These are phyloP conservation scores for Lithophane socia DNA, from an alignment of 2,888 invertebrate genomes.

Conservation along the genomic window DNA sequence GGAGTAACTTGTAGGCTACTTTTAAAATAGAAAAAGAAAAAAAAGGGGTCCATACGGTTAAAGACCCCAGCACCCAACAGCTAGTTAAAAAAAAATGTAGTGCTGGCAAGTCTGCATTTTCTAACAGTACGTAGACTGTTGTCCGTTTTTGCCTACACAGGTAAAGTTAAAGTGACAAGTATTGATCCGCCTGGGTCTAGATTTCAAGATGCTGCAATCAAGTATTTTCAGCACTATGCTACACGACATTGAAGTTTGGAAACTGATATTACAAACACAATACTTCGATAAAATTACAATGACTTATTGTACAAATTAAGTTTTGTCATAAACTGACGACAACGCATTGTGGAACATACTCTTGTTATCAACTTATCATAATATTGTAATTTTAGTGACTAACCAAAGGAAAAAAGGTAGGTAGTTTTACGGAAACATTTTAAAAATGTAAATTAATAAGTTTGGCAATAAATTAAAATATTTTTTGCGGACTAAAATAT, in stretches of 20 bases:
- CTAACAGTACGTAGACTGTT: not conserved
- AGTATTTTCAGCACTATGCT: not conserved
- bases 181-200: not conserved
- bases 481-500: not conserved
- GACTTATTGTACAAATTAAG: not conserved
- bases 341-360: not conserved
- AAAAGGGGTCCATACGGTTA: no score
- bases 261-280: conserved; percentile 13
- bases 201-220: not conserved
- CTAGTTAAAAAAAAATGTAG: no score
- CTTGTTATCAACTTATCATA: not conserved
- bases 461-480: not conserved
- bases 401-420: no score
- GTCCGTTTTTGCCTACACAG: not conserved
- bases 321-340: conserved; percentile 6
- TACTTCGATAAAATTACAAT: conserved; percentile 3
- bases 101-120: not conserved
- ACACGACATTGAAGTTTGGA: not conserved
- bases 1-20: no score
- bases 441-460: not conserved
- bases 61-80: no score
- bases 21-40: no score
- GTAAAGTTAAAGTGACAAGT: not conserved
- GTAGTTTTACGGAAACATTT: not conserved
- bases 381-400: no score